A percentile compares a stretch with the other conserved stretches of the same genome.
phyloP scores from a whole-genome alignment of 2,797 vertebrate genomes.

The Lagodon rhomboides region DNA sequence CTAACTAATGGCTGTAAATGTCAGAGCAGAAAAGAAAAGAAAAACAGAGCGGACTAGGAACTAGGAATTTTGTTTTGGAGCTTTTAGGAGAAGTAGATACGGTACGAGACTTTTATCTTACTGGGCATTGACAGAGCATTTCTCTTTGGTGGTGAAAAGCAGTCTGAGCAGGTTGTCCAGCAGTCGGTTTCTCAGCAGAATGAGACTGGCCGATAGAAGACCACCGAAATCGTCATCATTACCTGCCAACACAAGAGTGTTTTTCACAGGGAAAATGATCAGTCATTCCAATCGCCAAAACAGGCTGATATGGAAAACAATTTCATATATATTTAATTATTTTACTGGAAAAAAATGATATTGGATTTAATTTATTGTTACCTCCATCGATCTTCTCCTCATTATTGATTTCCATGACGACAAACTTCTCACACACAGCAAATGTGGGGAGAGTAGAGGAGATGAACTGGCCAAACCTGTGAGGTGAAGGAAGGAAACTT shows the following conservation, averaged over 20 bases:
- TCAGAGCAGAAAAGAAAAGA: background rate
- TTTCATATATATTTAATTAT: background rate
- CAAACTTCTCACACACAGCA: slow-evolving; percentile 98
- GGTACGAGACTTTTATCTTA: slow-evolving; percentile 78
- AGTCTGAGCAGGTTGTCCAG: slow-evolving; percentile 95
- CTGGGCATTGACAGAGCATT: slow-evolving; percentile 94
- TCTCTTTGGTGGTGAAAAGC: slow-evolving; percentile 95
- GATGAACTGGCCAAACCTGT: slow-evolving; percentile 97
- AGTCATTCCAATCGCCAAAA: background rate
- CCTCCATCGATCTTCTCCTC: slow-evolving; percentile 96
- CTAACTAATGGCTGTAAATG: background rate
- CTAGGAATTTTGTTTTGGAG: background rate
- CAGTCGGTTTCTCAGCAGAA: slow-evolving; percentile 94
- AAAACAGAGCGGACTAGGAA: background rate
- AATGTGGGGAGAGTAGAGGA: slow-evolving; percentile 98
- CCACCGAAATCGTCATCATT: slow-evolving; percentile 95
- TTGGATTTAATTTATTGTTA: slow-evolving; percentile 61
- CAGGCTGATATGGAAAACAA: background rate
- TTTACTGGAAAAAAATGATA: background rate
- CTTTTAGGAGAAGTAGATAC: background rate
- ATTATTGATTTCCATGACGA: slow-evolving; percentile 95
- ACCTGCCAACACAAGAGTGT: slow-evolving; percentile 76
- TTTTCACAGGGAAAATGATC: background rate
- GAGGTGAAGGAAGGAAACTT: background rate
- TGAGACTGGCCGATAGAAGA: slow-evolving; percentile 94